Percentiles rank a stretch among this genome's conserved stretches.
These are phyloP conservation scores for Barnardius zonarius DNA, from an alignment of 2,113 vertebrate genomes.

Conservation along the genomic window DNA sequence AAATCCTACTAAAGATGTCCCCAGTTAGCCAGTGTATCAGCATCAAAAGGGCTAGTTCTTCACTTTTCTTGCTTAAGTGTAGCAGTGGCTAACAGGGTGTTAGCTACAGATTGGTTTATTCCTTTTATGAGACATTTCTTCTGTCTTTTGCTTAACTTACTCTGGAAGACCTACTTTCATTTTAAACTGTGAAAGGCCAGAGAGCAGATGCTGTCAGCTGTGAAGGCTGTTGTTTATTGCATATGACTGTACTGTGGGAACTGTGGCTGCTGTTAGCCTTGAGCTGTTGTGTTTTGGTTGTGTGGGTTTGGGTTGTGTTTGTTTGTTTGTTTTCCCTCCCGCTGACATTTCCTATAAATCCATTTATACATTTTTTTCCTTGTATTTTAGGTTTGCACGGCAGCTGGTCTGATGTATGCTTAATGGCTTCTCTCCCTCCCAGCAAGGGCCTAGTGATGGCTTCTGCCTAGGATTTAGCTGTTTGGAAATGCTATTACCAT, in stretches of 20 bases:
- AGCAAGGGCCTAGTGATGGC: background rate
- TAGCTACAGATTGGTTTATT: background rate
- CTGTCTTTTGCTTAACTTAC: background rate
- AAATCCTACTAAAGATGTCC: background rate
- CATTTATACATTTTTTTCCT: background rate
- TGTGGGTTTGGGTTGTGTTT: fast-evolving
- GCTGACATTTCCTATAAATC: background rate
- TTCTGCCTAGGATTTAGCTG: background rate
- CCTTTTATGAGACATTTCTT: background rate
- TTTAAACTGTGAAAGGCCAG: background rate
- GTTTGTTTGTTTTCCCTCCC: background rate
- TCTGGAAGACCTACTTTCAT: background rate
- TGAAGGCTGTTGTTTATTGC: background rate
- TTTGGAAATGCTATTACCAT: background rate
- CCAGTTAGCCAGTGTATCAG: background rate
- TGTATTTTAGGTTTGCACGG: background rate
- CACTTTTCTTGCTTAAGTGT: background rate
- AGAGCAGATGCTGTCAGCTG: background rate
- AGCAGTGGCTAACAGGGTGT: background rate
- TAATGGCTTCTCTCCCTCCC: background rate
- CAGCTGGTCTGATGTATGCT: background rate
- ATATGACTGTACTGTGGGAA: background rate
- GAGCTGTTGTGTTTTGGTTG: background rate
- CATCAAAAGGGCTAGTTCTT: background rate
- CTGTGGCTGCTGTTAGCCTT: background rate